Evolutionary conservation across 1,140 invertebrate species (phyloP).

Genomic region (Frieseomelitta varia): DNA sequence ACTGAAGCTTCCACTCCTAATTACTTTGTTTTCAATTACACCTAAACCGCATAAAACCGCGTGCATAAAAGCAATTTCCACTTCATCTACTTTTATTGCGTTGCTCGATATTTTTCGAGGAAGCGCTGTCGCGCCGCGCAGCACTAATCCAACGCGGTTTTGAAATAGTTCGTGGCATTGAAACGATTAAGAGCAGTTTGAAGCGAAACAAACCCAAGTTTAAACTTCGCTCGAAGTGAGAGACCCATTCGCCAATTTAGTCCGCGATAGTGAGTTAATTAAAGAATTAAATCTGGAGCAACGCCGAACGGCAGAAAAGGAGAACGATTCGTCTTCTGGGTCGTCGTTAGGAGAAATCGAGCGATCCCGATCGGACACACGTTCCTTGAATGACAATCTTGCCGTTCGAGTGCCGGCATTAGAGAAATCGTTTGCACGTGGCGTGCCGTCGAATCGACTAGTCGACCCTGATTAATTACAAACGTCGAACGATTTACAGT

Average conservation of each 20-base stretch:
- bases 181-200: background rate
- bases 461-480: conserved; percentile 58
- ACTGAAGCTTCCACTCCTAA: no score
- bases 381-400: conserved; percentile 18
- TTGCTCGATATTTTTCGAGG: no score
- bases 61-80: no score
- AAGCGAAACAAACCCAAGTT: background rate
- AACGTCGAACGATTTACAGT: conserved; percentile 58
- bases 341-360: background rate
- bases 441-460: conserved; percentile 39
- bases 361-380: background rate
- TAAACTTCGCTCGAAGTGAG: background rate
- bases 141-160: no score
- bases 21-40: no score
- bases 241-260: background rate
- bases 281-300: background rate
- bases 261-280: background rate
- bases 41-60: no score
- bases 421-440: conserved; percentile 45
- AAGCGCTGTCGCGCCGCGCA: no score
- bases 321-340: background rate
- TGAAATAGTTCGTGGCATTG: no score
- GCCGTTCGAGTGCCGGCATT: background rate
- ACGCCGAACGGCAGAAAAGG: background rate
- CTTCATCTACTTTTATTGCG: no score